Evolutionary conservation across 2,888 invertebrate species (phyloP), one percentile per base, ranked within the genome.

Genomic region (Calameuta idolon): DNA sequence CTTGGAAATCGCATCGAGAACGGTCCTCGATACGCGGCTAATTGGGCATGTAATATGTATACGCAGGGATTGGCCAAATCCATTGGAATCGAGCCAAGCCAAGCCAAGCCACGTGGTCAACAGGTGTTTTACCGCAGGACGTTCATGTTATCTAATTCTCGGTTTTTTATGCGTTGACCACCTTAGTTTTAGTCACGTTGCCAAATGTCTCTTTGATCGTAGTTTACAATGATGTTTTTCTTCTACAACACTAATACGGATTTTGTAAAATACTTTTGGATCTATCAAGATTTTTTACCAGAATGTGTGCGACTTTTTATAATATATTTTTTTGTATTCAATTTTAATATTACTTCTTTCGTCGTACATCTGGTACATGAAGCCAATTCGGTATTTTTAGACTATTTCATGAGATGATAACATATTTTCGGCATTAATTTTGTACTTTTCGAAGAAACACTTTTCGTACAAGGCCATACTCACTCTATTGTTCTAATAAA

Each of bases 81-180:
- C 55, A 55, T 55, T 55, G 55, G 55, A 55, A 23, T 55, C 55
- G 55, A 55, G 55, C 55, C 15, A 55, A 74, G n/a, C 55, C 15
- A 55, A 74, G n/a, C 74, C 74, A 74, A 74, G 74, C 34, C 35
- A 74, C 74, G 34, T 74, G 74, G 74, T 74, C 35, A 74, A 74
- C 74, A 74, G 74, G 74, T 74, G 74, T 74, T 34, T n/a, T 34
- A 31, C 23, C 74, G 33, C 34, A 34, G 23, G 37, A 30, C 74
- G 23, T 34, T 34, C 5, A 35, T 74, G 12, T 34, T 35, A 35
- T 30, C 33, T 23, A 74, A 74, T 74, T 23, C 5, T 34, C 12
- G 15, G 31, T 34, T 31, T 71, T 31, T 34, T 31, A 71, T 71
- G 31, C 31, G 71, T 71, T 34, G 31, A 34, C 33, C 11, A 34